Percentiles rank a stretch among this genome's conserved stretches.
These are phyloP conservation scores for Thalpophila matura DNA, from an alignment of 2,888 invertebrate genomes.

Conservation along the genomic window DNA sequence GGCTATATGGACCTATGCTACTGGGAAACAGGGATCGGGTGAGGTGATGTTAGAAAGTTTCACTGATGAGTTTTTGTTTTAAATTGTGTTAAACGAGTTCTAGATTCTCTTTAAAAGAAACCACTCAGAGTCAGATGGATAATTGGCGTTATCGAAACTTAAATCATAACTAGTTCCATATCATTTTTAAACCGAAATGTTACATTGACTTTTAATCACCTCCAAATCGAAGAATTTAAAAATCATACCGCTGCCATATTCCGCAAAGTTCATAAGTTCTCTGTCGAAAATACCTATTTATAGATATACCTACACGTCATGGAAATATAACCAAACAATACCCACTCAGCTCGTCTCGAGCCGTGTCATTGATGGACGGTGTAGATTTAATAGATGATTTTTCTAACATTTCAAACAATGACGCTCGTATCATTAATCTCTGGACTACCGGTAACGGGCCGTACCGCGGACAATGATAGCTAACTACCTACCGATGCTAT, in stretches of 20 bases:
- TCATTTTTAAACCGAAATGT: neutral
- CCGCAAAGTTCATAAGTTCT: conserved; percentile 52
- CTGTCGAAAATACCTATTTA: conserved; percentile 34
- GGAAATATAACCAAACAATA: conserved; percentile 60
- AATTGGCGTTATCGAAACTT: neutral
- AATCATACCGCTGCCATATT: conserved; percentile 47
- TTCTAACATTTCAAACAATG: conserved; percentile 85
- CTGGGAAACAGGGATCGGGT: conserved; percentile 28
- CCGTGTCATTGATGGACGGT: conserved; percentile 69
- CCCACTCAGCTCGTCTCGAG: conserved; percentile 57
- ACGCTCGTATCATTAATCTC: conserved; percentile 85
- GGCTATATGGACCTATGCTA: conserved; percentile 52
- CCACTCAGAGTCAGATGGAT: neutral
- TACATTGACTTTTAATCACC: conserved; percentile 24
- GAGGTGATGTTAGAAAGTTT: conserved; percentile 51
- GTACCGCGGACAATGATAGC: conserved; percentile 79
- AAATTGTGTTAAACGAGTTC: conserved; percentile 27
- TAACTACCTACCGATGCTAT: conserved; percentile 84
- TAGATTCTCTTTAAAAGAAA: neutral
- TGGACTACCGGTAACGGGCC: conserved; percentile 82
- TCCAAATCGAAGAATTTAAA: conserved; percentile 19
- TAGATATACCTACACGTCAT: conserved; percentile 47
- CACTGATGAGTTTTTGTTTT: conserved; percentile 45
- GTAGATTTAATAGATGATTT: conserved; percentile 82
- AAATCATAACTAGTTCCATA: conserved; percentile 16